Evolutionary conservation across 2,113 vertebrate species (phyloP).

Genomic region (Clarias batrachus): DNA sequence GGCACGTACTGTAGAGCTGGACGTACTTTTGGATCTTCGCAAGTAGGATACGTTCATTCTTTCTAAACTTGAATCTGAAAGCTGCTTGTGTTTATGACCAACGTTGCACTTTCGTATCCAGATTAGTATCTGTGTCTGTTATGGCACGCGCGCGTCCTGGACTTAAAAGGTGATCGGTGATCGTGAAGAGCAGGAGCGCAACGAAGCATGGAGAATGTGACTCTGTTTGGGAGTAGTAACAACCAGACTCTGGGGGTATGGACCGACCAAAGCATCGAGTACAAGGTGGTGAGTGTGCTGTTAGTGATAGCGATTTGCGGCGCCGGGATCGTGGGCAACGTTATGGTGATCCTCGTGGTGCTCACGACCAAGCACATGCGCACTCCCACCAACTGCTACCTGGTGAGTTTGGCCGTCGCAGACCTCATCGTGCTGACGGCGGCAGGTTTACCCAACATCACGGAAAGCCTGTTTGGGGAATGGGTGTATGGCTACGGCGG

Average conservation of each 20-base stretch:
- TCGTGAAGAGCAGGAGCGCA: neutral
- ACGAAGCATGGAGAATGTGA: slow-evolving; percentile 76
- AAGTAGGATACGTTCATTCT: neutral
- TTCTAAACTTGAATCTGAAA: no score
- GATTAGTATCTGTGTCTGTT: neutral
- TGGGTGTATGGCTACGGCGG: slow-evolving; percentile 93
- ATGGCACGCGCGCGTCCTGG: neutral
- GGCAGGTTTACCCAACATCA: slow-evolving; percentile 94
- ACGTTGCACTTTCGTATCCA: neutral
- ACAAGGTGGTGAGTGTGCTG: slow-evolving; percentile 85
- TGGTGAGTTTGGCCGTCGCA: slow-evolving; percentile 92
- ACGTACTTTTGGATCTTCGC: neutral
- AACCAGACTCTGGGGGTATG: slow-evolving; percentile 79
- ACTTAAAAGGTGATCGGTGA: slow-evolving; percentile 13
- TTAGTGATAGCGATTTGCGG: slow-evolving; percentile 88
- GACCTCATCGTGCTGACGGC: slow-evolving; percentile 94
- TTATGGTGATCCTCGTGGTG: slow-evolving; percentile 97
- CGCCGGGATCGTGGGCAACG: slow-evolving; percentile 89
- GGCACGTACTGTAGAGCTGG: neutral
- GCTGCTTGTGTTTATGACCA: neutral
- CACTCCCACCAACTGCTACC: slow-evolving; percentile 96
- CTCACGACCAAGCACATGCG: slow-evolving; percentile 97
- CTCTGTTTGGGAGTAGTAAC: slow-evolving; percentile 71
- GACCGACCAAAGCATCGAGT: slow-evolving; percentile 76
- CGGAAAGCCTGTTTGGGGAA: slow-evolving; percentile 85